Evolutionary conservation across 2,113 vertebrate species (phyloP).

Genomic region (Rhagologus leucostigma): DNA sequence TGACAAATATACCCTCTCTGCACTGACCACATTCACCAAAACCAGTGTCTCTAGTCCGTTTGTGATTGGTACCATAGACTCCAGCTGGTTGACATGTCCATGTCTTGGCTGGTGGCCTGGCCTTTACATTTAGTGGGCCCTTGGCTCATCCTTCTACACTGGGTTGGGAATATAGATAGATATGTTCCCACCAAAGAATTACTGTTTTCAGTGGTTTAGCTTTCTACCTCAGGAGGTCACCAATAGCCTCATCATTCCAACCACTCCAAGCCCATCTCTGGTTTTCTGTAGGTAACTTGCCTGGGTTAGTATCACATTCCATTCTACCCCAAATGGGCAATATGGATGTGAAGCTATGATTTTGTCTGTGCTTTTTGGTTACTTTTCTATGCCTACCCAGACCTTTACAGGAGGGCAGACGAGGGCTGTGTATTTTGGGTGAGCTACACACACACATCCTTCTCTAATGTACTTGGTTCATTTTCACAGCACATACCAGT

Average conservation of each 20-base stretch:
- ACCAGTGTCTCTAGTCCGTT: not conserved
- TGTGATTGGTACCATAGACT: not conserved
- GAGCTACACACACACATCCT: not conserved
- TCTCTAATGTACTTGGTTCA: not conserved
- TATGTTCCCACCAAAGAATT: not conserved
- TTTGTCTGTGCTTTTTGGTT: not conserved
- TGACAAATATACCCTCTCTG: not conserved
- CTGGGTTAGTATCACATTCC: not conserved
- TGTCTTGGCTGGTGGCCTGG: not conserved
- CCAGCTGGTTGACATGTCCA: accelerated
- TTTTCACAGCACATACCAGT: not conserved
- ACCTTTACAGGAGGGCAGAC: not conserved
- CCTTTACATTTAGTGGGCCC: not conserved
- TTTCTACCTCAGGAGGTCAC: not conserved
- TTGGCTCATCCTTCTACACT: not conserved
- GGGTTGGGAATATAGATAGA: not conserved
- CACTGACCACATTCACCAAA: not conserved
- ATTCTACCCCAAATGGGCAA: not conserved
- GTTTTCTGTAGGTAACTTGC: not conserved
- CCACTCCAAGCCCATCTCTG: not conserved
- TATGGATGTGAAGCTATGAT: not conserved
- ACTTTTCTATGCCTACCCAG: not conserved
- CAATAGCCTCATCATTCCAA: accelerated
- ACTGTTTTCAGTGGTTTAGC: not conserved
- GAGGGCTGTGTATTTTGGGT: not conserved